Conservation (phyloP, 1,140 invertebrate genomes). For the Drosophila oshimai region DNA sequence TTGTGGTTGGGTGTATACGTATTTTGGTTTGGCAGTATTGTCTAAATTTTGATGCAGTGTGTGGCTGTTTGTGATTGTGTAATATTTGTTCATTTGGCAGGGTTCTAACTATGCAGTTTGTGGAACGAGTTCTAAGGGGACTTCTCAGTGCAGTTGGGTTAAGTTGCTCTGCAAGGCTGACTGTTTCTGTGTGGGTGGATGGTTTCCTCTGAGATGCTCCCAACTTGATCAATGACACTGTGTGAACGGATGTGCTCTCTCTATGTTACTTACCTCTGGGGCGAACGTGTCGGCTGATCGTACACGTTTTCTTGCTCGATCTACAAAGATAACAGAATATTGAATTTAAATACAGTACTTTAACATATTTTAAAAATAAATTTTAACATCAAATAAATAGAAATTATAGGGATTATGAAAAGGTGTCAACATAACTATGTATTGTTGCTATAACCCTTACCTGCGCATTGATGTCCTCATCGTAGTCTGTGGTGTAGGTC, state of each 20-base stretch:
- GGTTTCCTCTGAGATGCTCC: neutral
- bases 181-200: slow-evolving; percentile 20
- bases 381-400: neutral
- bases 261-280: slow-evolving; percentile 81
- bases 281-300: slow-evolving; percentile 75
- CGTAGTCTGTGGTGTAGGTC: slow-evolving; percentile 75
- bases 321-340: slow-evolving; percentile 32
- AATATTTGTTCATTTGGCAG: neutral
- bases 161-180: slow-evolving; percentile 15
- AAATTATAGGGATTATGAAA: neutral
- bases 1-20: slow-evolving; percentile 33
- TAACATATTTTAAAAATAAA: no score
- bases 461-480: slow-evolving; percentile 78
- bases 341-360: no score
- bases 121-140: neutral
- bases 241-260: neutral
- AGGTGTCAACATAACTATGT: neutral
- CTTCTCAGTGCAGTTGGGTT: slow-evolving; percentile 7
- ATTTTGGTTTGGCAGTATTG: slow-evolving; percentile 13
- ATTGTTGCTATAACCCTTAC: slow-evolving; percentile 17
- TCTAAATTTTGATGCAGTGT: slow-evolving; percentile 61
- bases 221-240: neutral
- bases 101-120: slow-evolving; percentile 1
- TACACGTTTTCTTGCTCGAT: slow-evolving; percentile 78
- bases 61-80: slow-evolving; percentile 3